Evolutionary conservation across 2,113 vertebrate genomes (phyloP).

Genomic region (Oryzias celebensis): DNA sequence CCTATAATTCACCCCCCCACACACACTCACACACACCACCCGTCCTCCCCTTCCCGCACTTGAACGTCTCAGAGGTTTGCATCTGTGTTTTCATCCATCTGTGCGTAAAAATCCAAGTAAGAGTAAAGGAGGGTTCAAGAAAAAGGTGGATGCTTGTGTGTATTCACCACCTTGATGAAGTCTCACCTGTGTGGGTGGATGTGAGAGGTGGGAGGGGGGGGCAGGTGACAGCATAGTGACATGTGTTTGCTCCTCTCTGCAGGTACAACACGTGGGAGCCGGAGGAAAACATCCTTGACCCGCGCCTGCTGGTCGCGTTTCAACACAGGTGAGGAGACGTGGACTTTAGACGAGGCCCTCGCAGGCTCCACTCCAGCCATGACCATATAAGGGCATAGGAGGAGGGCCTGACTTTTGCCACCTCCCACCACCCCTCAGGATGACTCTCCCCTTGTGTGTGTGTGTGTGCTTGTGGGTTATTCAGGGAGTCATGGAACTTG

Average conservation of each 20-base stretch:
- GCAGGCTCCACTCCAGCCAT: slow-evolving; percentile 58
- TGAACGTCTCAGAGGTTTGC: slow-evolving; percentile 2
- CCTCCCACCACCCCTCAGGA: background rate
- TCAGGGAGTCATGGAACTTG: too few relatives aligned
- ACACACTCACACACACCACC: slow-evolving; percentile 7
- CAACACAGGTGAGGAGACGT: slow-evolving; percentile 81
- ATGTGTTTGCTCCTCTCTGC: slow-evolving; percentile 25
- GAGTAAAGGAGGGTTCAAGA: too few relatives aligned
- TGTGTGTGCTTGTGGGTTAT: too few relatives aligned
- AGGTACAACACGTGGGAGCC: slow-evolving; percentile 84
- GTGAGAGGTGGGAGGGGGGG: slow-evolving; percentile 7
- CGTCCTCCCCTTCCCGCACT: slow-evolving; percentile 16
- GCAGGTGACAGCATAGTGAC: slow-evolving; percentile 44
- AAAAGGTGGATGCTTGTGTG: too few relatives aligned
- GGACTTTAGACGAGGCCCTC: slow-evolving; percentile 65
- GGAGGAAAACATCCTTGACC: slow-evolving; percentile 84
- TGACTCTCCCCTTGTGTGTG: too few relatives aligned
- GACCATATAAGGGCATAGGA: slow-evolving; percentile 76
- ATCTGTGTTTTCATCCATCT: too few relatives aligned
- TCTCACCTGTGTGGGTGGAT: slow-evolving; percentile 1
- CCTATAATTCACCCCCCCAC: too few relatives aligned
- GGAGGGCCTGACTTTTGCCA: slow-evolving; percentile 62
- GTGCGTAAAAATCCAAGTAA: too few relatives aligned
- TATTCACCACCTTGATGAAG: too few relatives aligned
- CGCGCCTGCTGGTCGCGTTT: slow-evolving; percentile 79